Evolutionary conservation across 2,797 vertebrate genomes (phyloP).

Genomic region (Myripristis jacobus): DNA sequence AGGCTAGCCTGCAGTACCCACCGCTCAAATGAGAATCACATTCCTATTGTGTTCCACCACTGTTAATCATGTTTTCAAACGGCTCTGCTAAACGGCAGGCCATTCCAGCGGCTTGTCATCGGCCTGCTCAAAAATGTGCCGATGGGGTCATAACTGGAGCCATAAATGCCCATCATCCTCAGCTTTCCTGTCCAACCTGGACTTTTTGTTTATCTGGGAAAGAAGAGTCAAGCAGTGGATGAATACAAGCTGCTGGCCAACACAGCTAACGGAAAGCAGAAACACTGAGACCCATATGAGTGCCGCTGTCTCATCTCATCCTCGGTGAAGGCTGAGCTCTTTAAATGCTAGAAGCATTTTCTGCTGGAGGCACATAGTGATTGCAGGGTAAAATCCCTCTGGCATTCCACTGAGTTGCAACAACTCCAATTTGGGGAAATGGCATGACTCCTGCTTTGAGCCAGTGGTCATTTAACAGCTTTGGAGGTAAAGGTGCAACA

Average conservation of each 20-base stretch:
- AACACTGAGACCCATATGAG: not conserved
- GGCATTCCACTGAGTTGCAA: constrained; percentile 9
- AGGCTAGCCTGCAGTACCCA: constrained; percentile 71
- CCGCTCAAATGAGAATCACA: constrained; percentile 79
- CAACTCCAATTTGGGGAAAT: constrained; percentile 3
- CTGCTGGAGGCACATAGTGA: constrained; percentile 8
- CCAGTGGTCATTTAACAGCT: not conserved
- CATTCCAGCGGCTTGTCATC: constrained; percentile 77
- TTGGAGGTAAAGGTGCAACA: not conserved
- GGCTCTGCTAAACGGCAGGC: constrained; percentile 63
- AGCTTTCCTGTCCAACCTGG: constrained; percentile 59
- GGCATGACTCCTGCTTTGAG: not conserved
- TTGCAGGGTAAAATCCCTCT: constrained; percentile 9
- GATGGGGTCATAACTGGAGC: constrained; percentile 74
- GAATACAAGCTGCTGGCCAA: constrained; percentile 29
- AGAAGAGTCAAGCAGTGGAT: constrained; percentile 14
- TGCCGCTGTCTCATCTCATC: constrained; percentile 11
- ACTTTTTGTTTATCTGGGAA: constrained; percentile 46
- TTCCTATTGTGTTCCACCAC: constrained; percentile 78
- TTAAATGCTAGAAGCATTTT: constrained; percentile 13
- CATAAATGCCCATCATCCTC: constrained; percentile 70
- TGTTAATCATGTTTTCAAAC: constrained; percentile 83
- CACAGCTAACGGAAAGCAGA: constrained; percentile 15
- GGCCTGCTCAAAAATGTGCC: constrained; percentile 71
- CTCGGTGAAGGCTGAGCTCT: not conserved